Conservation (phyloP, 1,140 invertebrate species). For the Pachypeltis micranthus region DNA sequence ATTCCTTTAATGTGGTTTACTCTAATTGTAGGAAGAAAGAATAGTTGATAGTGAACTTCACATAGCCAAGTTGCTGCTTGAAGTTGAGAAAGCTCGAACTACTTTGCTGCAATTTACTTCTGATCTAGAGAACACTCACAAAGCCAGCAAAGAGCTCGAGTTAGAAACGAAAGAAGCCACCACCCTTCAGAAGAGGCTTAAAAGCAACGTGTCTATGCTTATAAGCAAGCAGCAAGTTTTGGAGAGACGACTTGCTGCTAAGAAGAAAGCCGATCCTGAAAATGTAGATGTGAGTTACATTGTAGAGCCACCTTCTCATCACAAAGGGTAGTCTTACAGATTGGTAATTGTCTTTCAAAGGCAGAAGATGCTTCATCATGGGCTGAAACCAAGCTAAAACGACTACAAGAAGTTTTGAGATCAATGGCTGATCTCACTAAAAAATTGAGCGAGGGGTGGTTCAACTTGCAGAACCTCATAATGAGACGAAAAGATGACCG, state of each 20-base stretch:
- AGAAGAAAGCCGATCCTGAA: background rate
- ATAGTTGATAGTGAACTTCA: background rate
- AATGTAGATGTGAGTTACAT: background rate
- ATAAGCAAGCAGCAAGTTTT: background rate
- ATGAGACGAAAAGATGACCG: slow-evolving; percentile 1
- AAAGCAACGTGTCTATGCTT: background rate
- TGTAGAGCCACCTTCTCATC: too few species aligned
- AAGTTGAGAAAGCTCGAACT: background rate
- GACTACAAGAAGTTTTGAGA: background rate
- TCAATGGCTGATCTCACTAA: background rate
- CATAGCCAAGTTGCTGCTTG: background rate
- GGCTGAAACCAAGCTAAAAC: background rate
- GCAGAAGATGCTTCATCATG: too few species aligned
- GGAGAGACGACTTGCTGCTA: background rate
- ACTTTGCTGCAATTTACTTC: background rate
- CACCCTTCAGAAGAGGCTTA: background rate
- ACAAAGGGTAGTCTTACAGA: too few species aligned
- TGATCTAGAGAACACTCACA: background rate
- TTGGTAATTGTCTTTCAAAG: too few species aligned
- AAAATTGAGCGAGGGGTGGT: background rate
- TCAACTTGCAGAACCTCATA: slow-evolving; percentile 2
- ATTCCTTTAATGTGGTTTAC: too few species aligned
- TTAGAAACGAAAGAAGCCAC: background rate
- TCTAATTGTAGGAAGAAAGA: slow-evolving; percentile 1
- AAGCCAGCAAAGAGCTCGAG: background rate